These are phyloP conservation scores for Colletes latitarsis DNA, from an alignment of 1,140 invertebrate genomes.

Conservation along the genomic window DNA sequence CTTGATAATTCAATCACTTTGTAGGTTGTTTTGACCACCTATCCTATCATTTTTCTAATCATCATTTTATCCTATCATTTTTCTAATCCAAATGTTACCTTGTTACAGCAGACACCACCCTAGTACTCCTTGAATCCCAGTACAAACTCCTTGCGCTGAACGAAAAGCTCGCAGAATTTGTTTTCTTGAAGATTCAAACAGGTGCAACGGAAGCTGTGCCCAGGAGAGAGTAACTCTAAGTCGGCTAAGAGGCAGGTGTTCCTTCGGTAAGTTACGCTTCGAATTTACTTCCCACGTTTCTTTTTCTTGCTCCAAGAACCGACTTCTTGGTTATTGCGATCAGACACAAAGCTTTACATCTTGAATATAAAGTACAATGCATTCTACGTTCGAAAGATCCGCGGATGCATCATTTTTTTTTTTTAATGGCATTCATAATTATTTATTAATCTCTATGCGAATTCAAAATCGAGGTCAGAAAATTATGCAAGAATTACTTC, in stretches of 20 bases:
- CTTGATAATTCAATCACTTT: not conserved
- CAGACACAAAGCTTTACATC: slow-evolving; percentile 13
- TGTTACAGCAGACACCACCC: slow-evolving; percentile 21
- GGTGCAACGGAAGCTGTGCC: slow-evolving; percentile 31
- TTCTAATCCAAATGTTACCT: not conserved
- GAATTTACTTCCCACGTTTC: slow-evolving; percentile 15
- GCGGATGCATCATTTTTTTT: not conserved
- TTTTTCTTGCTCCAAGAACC: not conserved
- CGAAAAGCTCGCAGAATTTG: slow-evolving; percentile 30
- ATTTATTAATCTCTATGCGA: not conserved
- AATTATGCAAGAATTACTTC: slow-evolving; percentile 31
- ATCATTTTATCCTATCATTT: not conserved
- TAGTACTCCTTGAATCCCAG: slow-evolving; percentile 2
- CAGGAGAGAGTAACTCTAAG: slow-evolving; percentile 12
- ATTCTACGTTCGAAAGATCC: slow-evolving; percentile 44
- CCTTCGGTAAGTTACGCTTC: slow-evolving; percentile 41
- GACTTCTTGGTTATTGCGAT: not conserved
- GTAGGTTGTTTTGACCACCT: not conserved
- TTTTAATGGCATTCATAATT: not conserved
- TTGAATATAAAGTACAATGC: slow-evolving; percentile 33
- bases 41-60: not conserved
- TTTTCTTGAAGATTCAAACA: slow-evolving; percentile 37
- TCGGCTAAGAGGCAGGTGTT: slow-evolving; percentile 38
- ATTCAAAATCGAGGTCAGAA: slow-evolving; percentile 31
- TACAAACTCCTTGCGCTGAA: not conserved